Evolutionary conservation across 2,113 vertebrate species (phyloP).

Genomic region (Nerophis lumbriciformis): DNA sequence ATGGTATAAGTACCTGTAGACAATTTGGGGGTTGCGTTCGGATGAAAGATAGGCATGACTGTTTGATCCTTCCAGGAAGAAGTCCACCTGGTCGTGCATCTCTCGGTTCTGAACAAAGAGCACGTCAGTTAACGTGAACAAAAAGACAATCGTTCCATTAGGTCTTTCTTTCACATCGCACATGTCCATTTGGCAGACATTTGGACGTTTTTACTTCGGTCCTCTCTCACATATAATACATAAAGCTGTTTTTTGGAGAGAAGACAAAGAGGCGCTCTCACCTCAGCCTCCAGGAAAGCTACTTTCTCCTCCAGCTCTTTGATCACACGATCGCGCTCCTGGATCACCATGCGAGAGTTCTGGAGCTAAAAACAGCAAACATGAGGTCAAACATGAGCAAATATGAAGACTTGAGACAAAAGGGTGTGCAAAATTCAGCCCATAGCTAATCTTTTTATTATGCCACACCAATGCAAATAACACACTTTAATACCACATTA

Average conservation of each 20-base stretch:
- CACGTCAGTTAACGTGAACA: slow-evolving; percentile 9
- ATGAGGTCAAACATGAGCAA: slow-evolving; percentile 27
- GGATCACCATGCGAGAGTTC: slow-evolving; percentile 88
- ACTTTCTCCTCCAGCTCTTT: slow-evolving; percentile 89
- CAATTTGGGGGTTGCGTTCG: slow-evolving; percentile 74
- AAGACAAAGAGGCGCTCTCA: slow-evolving; percentile 38
- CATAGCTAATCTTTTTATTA: no score
- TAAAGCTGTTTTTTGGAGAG: not conserved
- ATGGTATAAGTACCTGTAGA: slow-evolving; percentile 73
- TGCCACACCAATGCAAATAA: no score
- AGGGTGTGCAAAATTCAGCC: no score
- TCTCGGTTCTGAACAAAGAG: slow-evolving; percentile 80
- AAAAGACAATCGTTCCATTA: not conserved
- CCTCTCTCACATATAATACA: slow-evolving; percentile 3
- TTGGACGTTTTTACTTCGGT: not conserved
- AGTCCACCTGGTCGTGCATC: slow-evolving; percentile 89
- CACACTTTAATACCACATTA: no score
- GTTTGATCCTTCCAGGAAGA: slow-evolving; percentile 78
- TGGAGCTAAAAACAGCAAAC: slow-evolving; percentile 77
- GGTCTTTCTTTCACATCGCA: not conserved
- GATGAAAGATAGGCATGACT: slow-evolving; percentile 65
- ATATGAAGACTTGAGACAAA: slow-evolving; percentile 10
- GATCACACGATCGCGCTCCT: slow-evolving; percentile 82
- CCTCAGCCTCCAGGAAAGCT: slow-evolving; percentile 87
- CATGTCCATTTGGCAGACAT: not conserved